phyloP scores from a whole-genome alignment of 2,888 invertebrate species.

The Drosophila nigricruria region DNA sequence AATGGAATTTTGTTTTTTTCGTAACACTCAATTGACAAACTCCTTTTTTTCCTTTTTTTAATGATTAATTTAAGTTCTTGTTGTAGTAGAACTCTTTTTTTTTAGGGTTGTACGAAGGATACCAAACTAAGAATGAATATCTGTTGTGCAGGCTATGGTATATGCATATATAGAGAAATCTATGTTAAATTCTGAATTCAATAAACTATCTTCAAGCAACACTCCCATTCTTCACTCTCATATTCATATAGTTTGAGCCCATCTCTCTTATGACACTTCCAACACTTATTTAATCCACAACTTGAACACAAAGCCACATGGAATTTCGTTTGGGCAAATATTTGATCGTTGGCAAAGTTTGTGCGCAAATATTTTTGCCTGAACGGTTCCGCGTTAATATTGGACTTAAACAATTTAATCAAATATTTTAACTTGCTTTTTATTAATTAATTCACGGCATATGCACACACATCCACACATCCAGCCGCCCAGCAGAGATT shows the following conservation, averaged over 20 bases:
- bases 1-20: slow-evolving; percentile 28
- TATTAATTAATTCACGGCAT: slow-evolving; percentile 61
- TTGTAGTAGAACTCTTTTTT: background rate
- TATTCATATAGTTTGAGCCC: background rate
- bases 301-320: slow-evolving; percentile 13
- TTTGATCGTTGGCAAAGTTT: slow-evolving; percentile 21
- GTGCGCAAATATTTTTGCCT: slow-evolving; percentile 37
- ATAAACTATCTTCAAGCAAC: background rate
- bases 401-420: slow-evolving; percentile 61
- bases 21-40: slow-evolving; percentile 12
- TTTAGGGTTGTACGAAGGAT: background rate
- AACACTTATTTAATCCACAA: background rate
- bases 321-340: slow-evolving; percentile 28
- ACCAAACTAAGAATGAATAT: background rate
- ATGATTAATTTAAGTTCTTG: slow-evolving; percentile 36
- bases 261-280: background rate
- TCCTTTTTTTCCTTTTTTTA: slow-evolving; percentile 9
- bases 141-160: too few relatives aligned
- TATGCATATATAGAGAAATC: background rate
- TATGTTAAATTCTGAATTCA: background rate
- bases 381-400: slow-evolving; percentile 41
- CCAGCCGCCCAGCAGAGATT: slow-evolving; percentile 7
- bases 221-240: background rate
- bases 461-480: slow-evolving; percentile 15
- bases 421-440: slow-evolving; percentile 68